phyloP scores from a whole-genome alignment of 2,888 invertebrate species.

The Isotomurus palustris region DNA sequence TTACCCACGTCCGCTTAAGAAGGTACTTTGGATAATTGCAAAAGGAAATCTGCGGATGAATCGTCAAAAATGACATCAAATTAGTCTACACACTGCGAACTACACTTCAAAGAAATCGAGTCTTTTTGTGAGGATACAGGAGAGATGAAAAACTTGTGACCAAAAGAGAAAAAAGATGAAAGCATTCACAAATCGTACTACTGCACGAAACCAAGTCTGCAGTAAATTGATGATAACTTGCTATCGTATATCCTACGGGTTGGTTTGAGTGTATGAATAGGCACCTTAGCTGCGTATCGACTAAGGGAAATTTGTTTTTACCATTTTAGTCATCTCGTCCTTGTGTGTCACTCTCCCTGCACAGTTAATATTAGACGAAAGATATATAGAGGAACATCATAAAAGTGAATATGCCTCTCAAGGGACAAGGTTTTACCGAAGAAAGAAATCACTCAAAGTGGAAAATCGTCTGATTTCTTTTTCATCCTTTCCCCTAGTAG shows the following conservation, averaged over 20 bases:
- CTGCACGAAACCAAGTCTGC: too few relatives aligned
- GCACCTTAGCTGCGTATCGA: too few relatives aligned
- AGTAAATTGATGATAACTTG: too few relatives aligned
- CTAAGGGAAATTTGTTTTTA: not conserved
- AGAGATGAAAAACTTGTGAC: not conserved
- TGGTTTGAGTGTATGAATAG: too few relatives aligned
- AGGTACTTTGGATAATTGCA: slow-evolving; percentile 9
- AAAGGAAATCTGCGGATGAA: slow-evolving; percentile 5
- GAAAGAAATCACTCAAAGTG: slow-evolving; percentile 1
- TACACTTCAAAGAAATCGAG: slow-evolving; percentile 8
- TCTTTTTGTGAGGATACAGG: not conserved
- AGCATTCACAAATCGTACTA: not conserved
- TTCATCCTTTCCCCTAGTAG: too few relatives aligned
- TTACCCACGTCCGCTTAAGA: too few relatives aligned
- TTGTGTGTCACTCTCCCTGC: not conserved
- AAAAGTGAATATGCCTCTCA: not conserved
- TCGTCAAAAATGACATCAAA: slow-evolving; percentile 10
- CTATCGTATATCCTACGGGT: too few relatives aligned
- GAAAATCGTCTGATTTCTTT: not conserved
- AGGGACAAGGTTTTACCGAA: not conserved
- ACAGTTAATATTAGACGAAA: too few relatives aligned
- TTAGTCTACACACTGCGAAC: too few relatives aligned
- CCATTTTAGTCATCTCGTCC: not conserved
- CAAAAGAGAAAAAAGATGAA: not conserved
- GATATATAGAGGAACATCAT: too few relatives aligned